A percentile compares a stretch with the other conserved stretches of the same genome.
These are phyloP conservation scores for Oxyura jamaicensis DNA, from an alignment of 2,113 vertebrate genomes.

Conservation along the genomic window DNA sequence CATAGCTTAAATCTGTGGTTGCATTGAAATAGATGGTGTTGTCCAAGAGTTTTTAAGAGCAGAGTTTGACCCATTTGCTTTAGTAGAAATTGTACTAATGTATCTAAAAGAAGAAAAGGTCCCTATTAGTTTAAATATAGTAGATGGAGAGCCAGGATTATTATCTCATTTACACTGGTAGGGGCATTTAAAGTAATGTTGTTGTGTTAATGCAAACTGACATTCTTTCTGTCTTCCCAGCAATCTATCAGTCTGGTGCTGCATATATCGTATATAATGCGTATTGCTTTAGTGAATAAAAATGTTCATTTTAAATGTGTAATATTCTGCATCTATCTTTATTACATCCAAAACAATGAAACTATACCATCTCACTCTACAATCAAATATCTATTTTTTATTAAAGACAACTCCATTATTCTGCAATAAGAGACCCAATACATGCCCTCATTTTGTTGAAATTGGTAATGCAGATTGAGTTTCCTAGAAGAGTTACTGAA, in stretches of 20 bases:
- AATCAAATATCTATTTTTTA: constrained; percentile 38
- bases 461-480: constrained; percentile 67
- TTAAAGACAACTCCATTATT: constrained; percentile 68
- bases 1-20: neutral
- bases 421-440: constrained; percentile 34
- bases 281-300: constrained; percentile 52
- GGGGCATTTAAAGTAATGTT: neutral
- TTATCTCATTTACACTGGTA: neutral
- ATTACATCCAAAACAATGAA: constrained; percentile 17
- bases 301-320: constrained; percentile 25
- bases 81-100: neutral
- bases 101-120: constrained; percentile 11
- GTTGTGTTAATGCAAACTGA: neutral
- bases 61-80: constrained; percentile 7
- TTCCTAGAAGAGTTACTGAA: constrained; percentile 52
- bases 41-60: neutral
- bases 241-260: constrained; percentile 27
- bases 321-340: constrained; percentile 11
- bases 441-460: constrained; percentile 53
- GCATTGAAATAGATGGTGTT: neutral
- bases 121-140: neutral
- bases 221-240: neutral
- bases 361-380: neutral
- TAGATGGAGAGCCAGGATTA: neutral
- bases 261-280: neutral